A percentile compares a stretch with the other conserved stretches of the same genome.
Conservation (phyloP, 2,888 invertebrate species). For the Elysia crispata region DNA sequence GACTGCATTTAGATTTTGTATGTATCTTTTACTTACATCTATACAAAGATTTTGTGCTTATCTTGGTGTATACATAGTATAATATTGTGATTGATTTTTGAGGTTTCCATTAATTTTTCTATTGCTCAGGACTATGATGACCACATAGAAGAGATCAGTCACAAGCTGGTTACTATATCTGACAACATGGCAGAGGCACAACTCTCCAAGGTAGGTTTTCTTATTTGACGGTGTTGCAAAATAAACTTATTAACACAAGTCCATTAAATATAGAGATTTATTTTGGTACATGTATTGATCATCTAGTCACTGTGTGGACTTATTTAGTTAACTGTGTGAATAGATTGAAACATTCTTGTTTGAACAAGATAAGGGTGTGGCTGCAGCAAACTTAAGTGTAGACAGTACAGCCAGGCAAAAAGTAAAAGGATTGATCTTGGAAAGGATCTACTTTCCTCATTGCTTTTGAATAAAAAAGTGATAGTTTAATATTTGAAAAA, state of each 20-base stretch:
- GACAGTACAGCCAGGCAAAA: too few relatives aligned
- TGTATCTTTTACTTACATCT: background rate
- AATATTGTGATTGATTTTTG: conserved; percentile 14
- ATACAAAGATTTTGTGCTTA: background rate
- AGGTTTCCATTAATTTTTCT: background rate
- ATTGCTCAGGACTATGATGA: conserved; percentile 81
- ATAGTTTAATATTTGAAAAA: too few relatives aligned
- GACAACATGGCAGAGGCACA: conserved; percentile 90
- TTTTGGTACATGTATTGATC: too few relatives aligned
- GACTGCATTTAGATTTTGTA: background rate
- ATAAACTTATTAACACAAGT: too few relatives aligned
- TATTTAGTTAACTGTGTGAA: too few relatives aligned
- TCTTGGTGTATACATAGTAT: conserved; percentile 14
- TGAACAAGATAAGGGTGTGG: too few relatives aligned
- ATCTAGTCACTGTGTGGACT: too few relatives aligned
- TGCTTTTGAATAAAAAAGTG: background rate
- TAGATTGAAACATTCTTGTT: too few relatives aligned
- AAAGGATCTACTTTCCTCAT: too few relatives aligned
- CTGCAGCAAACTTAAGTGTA: too few relatives aligned
- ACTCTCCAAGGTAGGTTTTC: conserved; percentile 80
- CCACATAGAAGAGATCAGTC: conserved; percentile 94
- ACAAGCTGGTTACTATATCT: conserved; percentile 93
- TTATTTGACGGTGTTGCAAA: background rate
- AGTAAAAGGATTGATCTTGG: too few relatives aligned
- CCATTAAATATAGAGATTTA: too few relatives aligned